These are phyloP conservation scores for Typhlichthys eigenmanni DNA, from an alignment of 2,797 vertebrate species.

Conservation along the genomic window DNA sequence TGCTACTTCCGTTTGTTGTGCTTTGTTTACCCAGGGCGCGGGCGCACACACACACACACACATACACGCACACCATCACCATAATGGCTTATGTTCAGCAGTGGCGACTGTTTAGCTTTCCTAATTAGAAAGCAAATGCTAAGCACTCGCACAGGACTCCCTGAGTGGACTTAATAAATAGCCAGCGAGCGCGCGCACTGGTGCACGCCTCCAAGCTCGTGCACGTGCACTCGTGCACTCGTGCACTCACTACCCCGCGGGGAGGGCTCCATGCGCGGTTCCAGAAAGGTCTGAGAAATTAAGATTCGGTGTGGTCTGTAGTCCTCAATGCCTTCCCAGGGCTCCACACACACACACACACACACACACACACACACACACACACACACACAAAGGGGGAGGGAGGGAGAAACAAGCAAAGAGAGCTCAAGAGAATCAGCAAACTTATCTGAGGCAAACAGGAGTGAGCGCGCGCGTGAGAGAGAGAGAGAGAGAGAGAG, in stretches of 20 bases:
- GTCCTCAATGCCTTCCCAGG: background rate
- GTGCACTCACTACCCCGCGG: constrained; percentile 19
- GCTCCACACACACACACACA: background rate
- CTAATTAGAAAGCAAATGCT: constrained; percentile 79
- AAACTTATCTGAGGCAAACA: background rate
- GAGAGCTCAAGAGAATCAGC: constrained; percentile 1
- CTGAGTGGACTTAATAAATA: constrained; percentile 78
- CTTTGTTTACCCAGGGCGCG: background rate
- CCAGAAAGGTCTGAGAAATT: constrained; percentile 2
- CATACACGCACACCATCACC: constrained; percentile 20
- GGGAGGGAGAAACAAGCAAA: background rate
- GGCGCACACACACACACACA: constrained; percentile 14
- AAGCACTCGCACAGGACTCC: constrained; percentile 65
- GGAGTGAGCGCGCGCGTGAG: background rate
- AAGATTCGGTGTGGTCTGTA: constrained; percentile 1
- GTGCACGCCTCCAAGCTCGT: constrained; percentile 10
- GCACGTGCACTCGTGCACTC: background rate
- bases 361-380: constrained; percentile 18
- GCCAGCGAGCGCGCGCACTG: constrained; percentile 69
- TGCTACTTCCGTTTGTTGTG: background rate
- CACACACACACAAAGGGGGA: no score
- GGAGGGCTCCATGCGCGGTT: constrained; percentile 11
- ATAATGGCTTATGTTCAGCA: constrained; percentile 28
- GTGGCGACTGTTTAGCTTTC: constrained; percentile 70
- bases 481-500: background rate